Percentiles rank a stretch among this genome's conserved stretches.
phyloP scores from a whole-genome alignment of 2,113 vertebrate species.

The Elaphurus davidianus region DNA sequence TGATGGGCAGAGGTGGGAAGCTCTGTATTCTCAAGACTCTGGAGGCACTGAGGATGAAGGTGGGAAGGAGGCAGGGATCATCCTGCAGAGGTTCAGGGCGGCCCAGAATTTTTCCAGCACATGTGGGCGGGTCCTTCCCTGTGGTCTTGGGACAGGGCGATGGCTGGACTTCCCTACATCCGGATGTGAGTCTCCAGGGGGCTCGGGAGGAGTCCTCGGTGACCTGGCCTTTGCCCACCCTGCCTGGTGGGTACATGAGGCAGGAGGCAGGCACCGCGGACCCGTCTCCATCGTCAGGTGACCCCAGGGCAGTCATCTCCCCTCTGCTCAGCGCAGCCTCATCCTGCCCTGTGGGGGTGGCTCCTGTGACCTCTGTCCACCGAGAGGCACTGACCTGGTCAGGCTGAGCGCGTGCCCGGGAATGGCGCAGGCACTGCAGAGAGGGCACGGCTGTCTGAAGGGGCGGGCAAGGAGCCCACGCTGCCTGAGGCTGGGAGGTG shows the following conservation, averaged over 20 bases:
- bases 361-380: not conserved
- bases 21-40: not conserved
- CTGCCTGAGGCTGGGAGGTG: accelerated
- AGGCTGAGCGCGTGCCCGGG: not conserved
- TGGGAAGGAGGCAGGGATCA: not conserved
- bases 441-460: not conserved
- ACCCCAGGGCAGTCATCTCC: not conserved
- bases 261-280: not conserved
- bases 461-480: not conserved
- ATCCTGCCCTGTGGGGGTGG: not conserved
- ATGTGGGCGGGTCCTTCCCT: accelerated
- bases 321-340: not conserved
- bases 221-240: not conserved
- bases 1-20: not conserved
- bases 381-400: not conserved
- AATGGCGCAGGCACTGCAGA: not conserved
- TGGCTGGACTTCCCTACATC: not conserved
- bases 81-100: not conserved
- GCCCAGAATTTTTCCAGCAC: not conserved
- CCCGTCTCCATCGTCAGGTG: not conserved
- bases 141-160: not conserved
- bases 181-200: not conserved
- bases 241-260: too few relatives aligned
- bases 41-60: too few relatives aligned
- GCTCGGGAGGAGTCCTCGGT: not conserved